Evolutionary conservation across 2,888 invertebrate species (phyloP), one percentile per base, ranked within the genome.

Genomic region (Drosophila kambysellisi): DNA sequence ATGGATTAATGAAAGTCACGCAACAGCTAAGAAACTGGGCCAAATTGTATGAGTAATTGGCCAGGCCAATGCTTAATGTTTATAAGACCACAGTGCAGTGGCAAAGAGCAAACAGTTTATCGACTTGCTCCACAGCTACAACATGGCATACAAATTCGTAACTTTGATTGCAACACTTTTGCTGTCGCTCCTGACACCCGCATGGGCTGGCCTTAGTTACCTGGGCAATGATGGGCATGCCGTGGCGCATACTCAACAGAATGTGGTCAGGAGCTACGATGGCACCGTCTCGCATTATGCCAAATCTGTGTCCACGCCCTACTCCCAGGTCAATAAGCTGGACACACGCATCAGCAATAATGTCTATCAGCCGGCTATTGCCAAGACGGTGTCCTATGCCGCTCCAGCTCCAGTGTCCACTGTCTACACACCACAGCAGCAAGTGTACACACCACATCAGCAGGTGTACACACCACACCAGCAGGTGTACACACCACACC

Each of bases 271-370:
- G 57, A 94, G 94, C 70, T 93, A 94, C 70, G 95, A 94, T 76
- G 91, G 90, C 73, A 94, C 94, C 85, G 94, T 95, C 25, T 94
- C 95, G 48, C 93, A 94, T 83, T 93, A 94, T 92, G 93, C 94
- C 89, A 95, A 95, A 88, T 94, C 94, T 57, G 93, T 94, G 39
- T 94, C 95, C 82, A 94, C 94, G 74, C 94, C 95, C 67, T 95
- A 94, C 93, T 94, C 95, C 76, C 94, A 94, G 85, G 95, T 95
- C 51, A 94, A 94, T 85, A 95, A 95, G 92, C 94, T 93, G 91
- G 94, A 95, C 86, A 94, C 94, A 64, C 94, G 94, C 76, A 92
- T 94, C 92, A 94, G 94, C 92, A 95, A 95, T 86, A 95, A 95
- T 81, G 94, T 93, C 32, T 93, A 94, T 62, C 93, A 93, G 81